Evolutionary conservation across 2,113 vertebrate genomes (phyloP).

Genomic region (Mola mola): DNA sequence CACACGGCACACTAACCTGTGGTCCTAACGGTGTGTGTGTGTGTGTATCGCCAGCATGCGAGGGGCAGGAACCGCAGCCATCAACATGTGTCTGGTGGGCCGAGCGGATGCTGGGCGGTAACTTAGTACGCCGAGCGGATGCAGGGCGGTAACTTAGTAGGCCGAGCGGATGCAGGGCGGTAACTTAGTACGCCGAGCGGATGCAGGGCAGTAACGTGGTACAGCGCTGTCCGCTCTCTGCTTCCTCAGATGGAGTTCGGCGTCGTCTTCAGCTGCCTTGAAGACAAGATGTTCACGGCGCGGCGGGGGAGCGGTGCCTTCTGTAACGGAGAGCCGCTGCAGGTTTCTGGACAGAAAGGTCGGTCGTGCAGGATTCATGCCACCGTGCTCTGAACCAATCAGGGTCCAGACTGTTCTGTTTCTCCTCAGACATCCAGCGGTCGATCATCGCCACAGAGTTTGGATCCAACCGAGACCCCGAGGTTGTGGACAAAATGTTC

Average conservation of each 20-base stretch:
- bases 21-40: neutral
- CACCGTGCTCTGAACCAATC: neutral
- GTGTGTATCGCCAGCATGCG: constrained; percentile 81
- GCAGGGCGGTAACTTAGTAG: no score
- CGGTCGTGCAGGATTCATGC: neutral
- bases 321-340: constrained; percentile 89
- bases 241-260: constrained; percentile 90
- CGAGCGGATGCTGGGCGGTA: no score
- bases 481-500: constrained; percentile 86
- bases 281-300: constrained; percentile 96
- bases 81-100: constrained; percentile 90
- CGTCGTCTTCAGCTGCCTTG: constrained; percentile 93
- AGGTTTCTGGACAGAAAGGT: constrained; percentile 89
- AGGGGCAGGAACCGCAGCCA: constrained; percentile 89
- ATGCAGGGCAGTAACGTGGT: no score
- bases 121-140: no score
- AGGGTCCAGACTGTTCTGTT: neutral
- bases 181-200: no score
- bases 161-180: no score
- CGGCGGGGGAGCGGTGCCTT: constrained; percentile 89
- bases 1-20: no score
- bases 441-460: constrained; percentile 91
- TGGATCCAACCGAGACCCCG: constrained; percentile 88
- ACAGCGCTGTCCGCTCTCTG: neutral
- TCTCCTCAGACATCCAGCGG: constrained; percentile 86